phyloP scores from a whole-genome alignment of 2,113 vertebrate species.

The Epinephelus fuscoguttatus region DNA sequence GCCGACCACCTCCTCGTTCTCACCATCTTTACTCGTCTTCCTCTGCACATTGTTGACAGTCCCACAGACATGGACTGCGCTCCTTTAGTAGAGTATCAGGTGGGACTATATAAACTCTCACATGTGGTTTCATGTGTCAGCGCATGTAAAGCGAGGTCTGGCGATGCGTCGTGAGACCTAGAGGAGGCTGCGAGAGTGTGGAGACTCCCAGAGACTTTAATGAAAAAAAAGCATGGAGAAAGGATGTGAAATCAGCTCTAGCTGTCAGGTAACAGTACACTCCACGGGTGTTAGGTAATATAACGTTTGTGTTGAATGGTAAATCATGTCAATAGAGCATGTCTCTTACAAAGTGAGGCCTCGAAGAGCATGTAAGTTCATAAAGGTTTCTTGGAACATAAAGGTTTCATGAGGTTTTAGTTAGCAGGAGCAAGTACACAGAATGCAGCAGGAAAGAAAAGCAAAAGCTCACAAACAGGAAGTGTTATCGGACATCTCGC shows the following conservation, averaged over 20 bases:
- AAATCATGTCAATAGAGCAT: slow-evolving; percentile 15
- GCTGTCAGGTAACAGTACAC: slow-evolving; percentile 21
- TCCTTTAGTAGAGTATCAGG: slow-evolving; percentile 45
- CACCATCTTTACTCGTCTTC: slow-evolving; percentile 35
- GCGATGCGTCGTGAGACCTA: background rate
- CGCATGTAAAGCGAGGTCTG: slow-evolving; percentile 14
- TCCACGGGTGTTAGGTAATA: slow-evolving; percentile 29
- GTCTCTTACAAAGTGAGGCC: slow-evolving; percentile 17
- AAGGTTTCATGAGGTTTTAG: slow-evolving; percentile 10
- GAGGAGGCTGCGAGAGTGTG: background rate
- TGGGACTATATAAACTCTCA: slow-evolving; percentile 8
- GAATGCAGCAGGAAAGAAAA: slow-evolving; percentile 12
- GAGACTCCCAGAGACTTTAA: background rate
- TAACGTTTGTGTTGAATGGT: slow-evolving; percentile 12
- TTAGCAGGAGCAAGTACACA: background rate
- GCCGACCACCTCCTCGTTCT: slow-evolving; percentile 36
- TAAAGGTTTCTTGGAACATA: slow-evolving; percentile 21
- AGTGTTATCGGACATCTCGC: slow-evolving; percentile 1
- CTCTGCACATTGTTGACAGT: slow-evolving; percentile 60
- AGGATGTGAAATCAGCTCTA: slow-evolving; percentile 35
- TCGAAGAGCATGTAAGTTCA: slow-evolving; percentile 18
- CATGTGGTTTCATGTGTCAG: background rate
- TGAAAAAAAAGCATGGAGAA: background rate
- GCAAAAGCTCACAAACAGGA: slow-evolving; percentile 2
- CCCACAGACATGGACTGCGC: slow-evolving; percentile 54